Conservation (phyloP, 2,113 vertebrate genomes). For the Gopherus evgoodei region DNA sequence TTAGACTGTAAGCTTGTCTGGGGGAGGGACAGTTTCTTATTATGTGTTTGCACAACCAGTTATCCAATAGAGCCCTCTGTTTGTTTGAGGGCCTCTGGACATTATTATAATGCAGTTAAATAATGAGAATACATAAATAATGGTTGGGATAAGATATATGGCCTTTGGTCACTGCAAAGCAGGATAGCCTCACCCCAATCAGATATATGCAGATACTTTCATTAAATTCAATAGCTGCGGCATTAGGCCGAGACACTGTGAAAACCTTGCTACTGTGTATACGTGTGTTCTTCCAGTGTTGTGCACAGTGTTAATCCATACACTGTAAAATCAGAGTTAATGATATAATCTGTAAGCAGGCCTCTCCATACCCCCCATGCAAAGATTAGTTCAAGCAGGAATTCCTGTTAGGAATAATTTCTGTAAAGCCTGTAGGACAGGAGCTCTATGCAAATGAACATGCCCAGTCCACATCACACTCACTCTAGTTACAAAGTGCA, state of each 20-base stretch:
- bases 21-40: background rate
- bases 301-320: background rate
- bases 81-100: background rate
- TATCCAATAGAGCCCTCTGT: background rate
- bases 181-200: background rate
- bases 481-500: background rate
- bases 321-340: background rate
- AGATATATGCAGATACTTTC: background rate
- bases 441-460: background rate
- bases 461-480: background rate
- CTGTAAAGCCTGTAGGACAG: background rate
- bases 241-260: background rate
- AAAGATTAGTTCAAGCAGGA: background rate
- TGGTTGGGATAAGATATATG: background rate
- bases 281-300: background rate
- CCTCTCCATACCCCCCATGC: background rate
- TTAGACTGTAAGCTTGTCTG: background rate
- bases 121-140: background rate
- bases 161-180: background rate
- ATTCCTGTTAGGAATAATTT: background rate
- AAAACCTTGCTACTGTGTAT: background rate
- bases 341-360: too few species aligned
- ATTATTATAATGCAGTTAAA: background rate
- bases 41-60: background rate
- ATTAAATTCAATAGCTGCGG: background rate